Percentiles rank a stretch among this genome's conserved stretches.
These are phyloP conservation scores for Apis mellifera DNA, from an alignment of 1,140 invertebrate species.

Conservation along the genomic window Amel_HAv3.1 CM009936.2:12950501-12951000, in stretches of 20 bases:
- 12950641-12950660: slow-evolving; percentile 89
- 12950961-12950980: slow-evolving; percentile 88
- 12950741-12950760: neutral
- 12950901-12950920: slow-evolving; percentile 2
- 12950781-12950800: too few species aligned
- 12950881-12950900: too few species aligned
- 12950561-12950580: slow-evolving; percentile 90
- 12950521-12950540: slow-evolving; percentile 85
- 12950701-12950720: slow-evolving; percentile 92
- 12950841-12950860: too few species aligned
- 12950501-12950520: slow-evolving; percentile 83
- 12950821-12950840: too few species aligned
- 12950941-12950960: slow-evolving; percentile 92
- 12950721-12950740: slow-evolving; percentile 90
- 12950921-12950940: slow-evolving; percentile 90
- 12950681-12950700: slow-evolving; percentile 91
- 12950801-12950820: neutral
- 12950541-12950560: slow-evolving; percentile 91
- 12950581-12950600: slow-evolving; percentile 92
- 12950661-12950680: slow-evolving; percentile 92
- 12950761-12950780: neutral
- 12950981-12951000: slow-evolving; percentile 88
- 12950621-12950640: slow-evolving; percentile 91
- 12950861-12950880: too few species aligned
- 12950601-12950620: slow-evolving; percentile 91